Base-by-base conservation (phyloP, 2,113 vertebrate species). In the Hemicordylus capensis region DNA sequence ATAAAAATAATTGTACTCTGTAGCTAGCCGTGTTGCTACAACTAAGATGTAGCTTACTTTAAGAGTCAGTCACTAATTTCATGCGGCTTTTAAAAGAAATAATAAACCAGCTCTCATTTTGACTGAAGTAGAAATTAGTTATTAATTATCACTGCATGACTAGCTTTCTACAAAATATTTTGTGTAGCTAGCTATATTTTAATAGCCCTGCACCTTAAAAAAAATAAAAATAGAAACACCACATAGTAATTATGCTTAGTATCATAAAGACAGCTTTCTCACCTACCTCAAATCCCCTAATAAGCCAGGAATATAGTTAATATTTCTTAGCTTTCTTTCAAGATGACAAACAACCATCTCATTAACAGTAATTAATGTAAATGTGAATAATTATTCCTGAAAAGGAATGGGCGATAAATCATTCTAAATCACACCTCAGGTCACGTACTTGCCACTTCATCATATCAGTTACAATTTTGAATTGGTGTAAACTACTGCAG, bases 321-420 rank as follows among this genome's bases (percentile, higher is more conserved):
- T 87, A 88, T 82, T 83, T 90, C 74, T 87, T 90, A 85, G 86
- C 89, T 90, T 91, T 67, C 90, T 91, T 89, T 89, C 76, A 83
- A 85, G 78, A 84, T 88, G 42, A 22, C 86, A 89, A 93, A 94
- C 86, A 91, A 93, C 79, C 61, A 85, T 86, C 86, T 90, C 80
- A 89, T 92, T 90, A 91, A 75, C 51, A 67, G 67, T 83, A 81
- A 81, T 86, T 92, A 93, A 93, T 90, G 84, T 90, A 87, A 91
- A 91, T 89, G 91, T 91, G 91, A 91, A 28, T 88, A 92, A 91
- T 80, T 39, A 76, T 92, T 58, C 11, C 77, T 90, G 22, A 64
- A 24, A 54, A 93, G 87, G 85, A 76, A 72, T 44, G 31, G 74
- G 75, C 84, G 79, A 91, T 48, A 93, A 92, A 93, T 81, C 28